Conservation (phyloP, 92 coral and sea anemone species). For the Desmophyllum pertusum region DNA sequence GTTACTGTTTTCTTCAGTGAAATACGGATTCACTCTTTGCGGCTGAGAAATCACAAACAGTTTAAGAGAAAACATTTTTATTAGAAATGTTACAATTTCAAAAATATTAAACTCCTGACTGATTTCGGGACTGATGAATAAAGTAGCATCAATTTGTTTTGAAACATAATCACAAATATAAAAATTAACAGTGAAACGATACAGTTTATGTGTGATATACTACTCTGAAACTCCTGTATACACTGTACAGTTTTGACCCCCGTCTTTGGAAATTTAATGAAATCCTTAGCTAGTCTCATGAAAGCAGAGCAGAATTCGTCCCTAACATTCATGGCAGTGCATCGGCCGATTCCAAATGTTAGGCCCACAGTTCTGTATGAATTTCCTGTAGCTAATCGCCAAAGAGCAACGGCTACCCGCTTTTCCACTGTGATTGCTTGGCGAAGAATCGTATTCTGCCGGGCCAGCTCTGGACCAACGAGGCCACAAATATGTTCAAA, state of each 20-base stretch:
- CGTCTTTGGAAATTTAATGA: slow-evolving; percentile 47
- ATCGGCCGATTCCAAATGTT: slow-evolving; percentile 53
- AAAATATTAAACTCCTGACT: too few relatives aligned
- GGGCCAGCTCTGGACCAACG: slow-evolving; percentile 38
- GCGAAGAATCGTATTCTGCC: slow-evolving; percentile 47
- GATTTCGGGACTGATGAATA: too few relatives aligned
- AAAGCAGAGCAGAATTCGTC: slow-evolving; percentile 59
- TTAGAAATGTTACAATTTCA: too few relatives aligned
- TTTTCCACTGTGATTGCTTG: slow-evolving; percentile 44
- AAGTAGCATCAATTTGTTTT: too few relatives aligned
- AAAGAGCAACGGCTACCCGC: slow-evolving; percentile 50
- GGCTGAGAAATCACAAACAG: too few relatives aligned
- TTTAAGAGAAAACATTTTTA: too few relatives aligned
- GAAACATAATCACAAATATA: too few relatives aligned
- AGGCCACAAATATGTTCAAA: slow-evolving; percentile 42
- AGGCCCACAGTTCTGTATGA: slow-evolving; percentile 46
- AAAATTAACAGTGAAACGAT: too few relatives aligned
- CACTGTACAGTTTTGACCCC: slow-evolving; percentile 36
- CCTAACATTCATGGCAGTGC: slow-evolving; percentile 55
- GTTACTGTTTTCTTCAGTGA: too few relatives aligned
- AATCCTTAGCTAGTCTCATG: slow-evolving; percentile 41
- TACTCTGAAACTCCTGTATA: slow-evolving; percentile 39
- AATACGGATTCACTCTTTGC: too few relatives aligned
- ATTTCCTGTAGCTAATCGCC: slow-evolving; percentile 60
- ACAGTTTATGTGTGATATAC: too few relatives aligned